Conservation (phyloP, 2,888 invertebrate genomes). For the Chalcis sispes region DNA sequence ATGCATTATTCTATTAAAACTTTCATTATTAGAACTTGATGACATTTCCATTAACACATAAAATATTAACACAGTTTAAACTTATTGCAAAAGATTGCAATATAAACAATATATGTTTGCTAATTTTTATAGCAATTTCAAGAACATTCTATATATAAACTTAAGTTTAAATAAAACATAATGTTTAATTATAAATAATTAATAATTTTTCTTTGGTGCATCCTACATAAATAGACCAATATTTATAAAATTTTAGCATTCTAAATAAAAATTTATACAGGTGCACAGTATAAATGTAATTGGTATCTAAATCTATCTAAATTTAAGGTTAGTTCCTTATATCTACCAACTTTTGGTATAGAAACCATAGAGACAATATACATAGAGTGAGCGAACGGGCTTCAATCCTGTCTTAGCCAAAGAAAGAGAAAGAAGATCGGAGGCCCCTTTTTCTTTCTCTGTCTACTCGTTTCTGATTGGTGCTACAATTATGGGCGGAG, state of each 20-base stretch:
- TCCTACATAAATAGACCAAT: not conserved
- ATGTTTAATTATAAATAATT: too few relatives aligned
- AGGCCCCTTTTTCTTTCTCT: too few relatives aligned
- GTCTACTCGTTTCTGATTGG: too few relatives aligned
- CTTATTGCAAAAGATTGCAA: not conserved
- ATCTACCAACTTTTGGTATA: not conserved
- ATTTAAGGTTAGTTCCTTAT: constrained; percentile 16
- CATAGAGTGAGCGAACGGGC: too few relatives aligned
- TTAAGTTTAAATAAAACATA: too few relatives aligned
- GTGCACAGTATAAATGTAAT: constrained; percentile 17
- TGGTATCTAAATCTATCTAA: not conserved
- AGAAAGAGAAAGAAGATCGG: too few relatives aligned
- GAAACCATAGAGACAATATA: too few relatives aligned
- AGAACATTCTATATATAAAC: not conserved
- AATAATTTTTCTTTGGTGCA: not conserved
- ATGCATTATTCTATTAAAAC: constrained; percentile 1
- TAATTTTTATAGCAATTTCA: constrained; percentile 3
- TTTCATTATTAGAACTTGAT: constrained; percentile 18
- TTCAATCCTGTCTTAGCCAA: too few relatives aligned
- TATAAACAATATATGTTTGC: not conserved
- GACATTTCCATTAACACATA: constrained; percentile 23
- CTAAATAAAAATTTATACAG: not conserved
- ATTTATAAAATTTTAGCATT: not conserved
- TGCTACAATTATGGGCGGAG: too few relatives aligned
- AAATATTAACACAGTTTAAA: not conserved